phyloP scores from a whole-genome alignment of 2,113 vertebrate genomes.

The Struthidea cinerea region DNA sequence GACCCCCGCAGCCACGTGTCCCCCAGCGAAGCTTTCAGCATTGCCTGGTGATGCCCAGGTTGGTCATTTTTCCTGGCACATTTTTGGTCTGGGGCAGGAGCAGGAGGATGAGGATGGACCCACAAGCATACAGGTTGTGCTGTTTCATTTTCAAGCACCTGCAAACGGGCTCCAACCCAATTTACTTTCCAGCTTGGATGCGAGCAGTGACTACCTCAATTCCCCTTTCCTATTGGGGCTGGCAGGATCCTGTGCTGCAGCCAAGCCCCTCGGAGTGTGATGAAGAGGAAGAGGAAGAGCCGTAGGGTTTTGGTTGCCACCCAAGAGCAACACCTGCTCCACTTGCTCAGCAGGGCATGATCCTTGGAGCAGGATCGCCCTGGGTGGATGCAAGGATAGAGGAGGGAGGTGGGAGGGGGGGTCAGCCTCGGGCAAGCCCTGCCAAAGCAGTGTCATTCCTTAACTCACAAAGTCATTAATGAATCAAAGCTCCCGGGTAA shows the following conservation, averaged over 20 bases:
- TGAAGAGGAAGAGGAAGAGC: not conserved
- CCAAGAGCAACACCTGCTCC: not conserved
- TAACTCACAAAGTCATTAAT: constrained; percentile 6
- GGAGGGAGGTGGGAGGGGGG: not conserved
- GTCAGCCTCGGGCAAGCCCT: not conserved
- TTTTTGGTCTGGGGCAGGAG: not conserved
- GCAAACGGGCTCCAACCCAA: not conserved
- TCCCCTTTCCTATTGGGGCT: not conserved
- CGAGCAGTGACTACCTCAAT: rapidly evolving
- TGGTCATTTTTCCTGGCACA: rapidly evolving
- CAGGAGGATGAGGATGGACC: not conserved
- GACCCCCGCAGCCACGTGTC: not conserved
- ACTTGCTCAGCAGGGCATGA: not conserved
- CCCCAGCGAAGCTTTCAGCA: not conserved
- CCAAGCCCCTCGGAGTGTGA: rapidly evolving
- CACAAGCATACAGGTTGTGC: rapidly evolving
- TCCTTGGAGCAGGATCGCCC: rapidly evolving
- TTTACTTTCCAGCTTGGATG: not conserved
- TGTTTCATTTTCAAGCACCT: not conserved
- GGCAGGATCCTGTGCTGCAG: not conserved
- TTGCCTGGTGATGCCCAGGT: not conserved
- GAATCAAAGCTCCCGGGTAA: not conserved
- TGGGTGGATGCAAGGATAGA: not conserved
- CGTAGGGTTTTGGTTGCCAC: not conserved
- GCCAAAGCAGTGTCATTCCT: not conserved